phyloP scores from a whole-genome alignment of 2,888 invertebrate genomes.

The Julus scandinavius region DNA sequence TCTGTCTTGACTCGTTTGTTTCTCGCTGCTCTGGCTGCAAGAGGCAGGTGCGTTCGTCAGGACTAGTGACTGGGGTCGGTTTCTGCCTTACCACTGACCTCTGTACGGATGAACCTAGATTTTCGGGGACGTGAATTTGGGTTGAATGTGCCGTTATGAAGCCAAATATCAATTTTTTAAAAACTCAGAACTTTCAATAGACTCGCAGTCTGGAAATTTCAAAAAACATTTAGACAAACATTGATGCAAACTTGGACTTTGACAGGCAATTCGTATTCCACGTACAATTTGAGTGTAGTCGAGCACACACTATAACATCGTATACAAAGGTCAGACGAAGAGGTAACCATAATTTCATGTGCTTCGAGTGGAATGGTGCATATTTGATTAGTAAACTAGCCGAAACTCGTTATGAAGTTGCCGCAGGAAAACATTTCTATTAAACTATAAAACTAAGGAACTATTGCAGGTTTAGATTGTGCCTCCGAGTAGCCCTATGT shows the following conservation, averaged over 20 bases:
- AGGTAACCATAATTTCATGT: not conserved
- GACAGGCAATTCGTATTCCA: not conserved
- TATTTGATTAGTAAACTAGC: not conserved
- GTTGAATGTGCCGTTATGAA: not conserved
- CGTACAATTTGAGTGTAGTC: not conserved
- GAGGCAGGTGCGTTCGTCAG: conserved; percentile 50
- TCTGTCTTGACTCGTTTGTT: not conserved
- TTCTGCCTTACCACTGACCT: conserved; percentile 44
- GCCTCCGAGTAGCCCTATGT: no score
- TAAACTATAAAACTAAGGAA: not conserved
- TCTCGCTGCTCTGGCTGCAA: conserved; percentile 46
- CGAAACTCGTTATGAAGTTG: not conserved
- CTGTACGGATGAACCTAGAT: conserved; percentile 47
- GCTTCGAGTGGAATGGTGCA: conserved; percentile 7
- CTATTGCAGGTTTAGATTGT: not conserved
- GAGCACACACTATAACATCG: conserved; percentile 2
- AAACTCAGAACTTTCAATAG: not conserved
- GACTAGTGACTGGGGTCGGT: conserved; percentile 21
- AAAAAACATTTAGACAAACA: conserved; percentile 30
- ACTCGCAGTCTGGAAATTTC: not conserved
- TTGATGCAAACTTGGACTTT: conserved; percentile 20
- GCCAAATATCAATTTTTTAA: conserved; percentile 11
- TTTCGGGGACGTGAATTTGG: conserved; percentile 41
- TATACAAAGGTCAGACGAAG: conserved; percentile 29
- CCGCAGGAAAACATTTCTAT: not conserved